phyloP scores from a whole-genome alignment of 2,113 vertebrate species.

The Sinocyclocheilus grahami region DNA sequence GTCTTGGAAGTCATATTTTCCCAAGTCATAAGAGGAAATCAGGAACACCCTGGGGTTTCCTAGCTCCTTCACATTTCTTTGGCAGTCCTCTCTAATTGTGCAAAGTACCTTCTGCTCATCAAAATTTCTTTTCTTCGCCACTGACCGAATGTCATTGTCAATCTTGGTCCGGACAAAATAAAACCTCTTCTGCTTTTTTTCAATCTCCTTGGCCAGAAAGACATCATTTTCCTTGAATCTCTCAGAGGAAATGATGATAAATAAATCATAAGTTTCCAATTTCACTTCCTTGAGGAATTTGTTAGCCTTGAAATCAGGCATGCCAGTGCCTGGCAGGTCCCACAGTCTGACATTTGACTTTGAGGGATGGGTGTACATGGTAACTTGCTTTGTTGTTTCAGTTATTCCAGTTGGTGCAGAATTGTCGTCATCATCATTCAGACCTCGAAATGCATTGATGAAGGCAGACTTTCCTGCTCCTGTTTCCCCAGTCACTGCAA shows the following conservation, averaged over 20 bases:
- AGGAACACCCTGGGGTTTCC: slow-evolving; percentile 49
- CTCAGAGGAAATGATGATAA: slow-evolving; percentile 57
- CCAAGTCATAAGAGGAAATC: slow-evolving; percentile 50
- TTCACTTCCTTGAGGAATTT: slow-evolving; percentile 54
- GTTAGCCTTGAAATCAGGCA: slow-evolving; percentile 44
- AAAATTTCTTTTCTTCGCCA: not conserved
- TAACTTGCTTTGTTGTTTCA: slow-evolving; percentile 46
- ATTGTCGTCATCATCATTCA: slow-evolving; percentile 49
- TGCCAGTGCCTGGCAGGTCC: slow-evolving; percentile 63
- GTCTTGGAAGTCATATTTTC: slow-evolving; percentile 55
- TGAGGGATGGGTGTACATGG: slow-evolving; percentile 53
- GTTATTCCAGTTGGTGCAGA: slow-evolving; percentile 53
- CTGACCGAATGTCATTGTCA: slow-evolving; percentile 57
- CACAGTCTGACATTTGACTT: slow-evolving; percentile 55
- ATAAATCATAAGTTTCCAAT: slow-evolving; percentile 60
- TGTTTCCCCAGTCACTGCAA: slow-evolving; percentile 60
- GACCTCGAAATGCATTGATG: slow-evolving; percentile 59
- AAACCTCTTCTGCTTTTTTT: slow-evolving; percentile 55
- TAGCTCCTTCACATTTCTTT: slow-evolving; percentile 39
- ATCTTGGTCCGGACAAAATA: slow-evolving; percentile 66
- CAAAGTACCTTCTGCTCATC: slow-evolving; percentile 24
- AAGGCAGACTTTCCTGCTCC: slow-evolving; percentile 62
- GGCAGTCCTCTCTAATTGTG: slow-evolving; percentile 52
- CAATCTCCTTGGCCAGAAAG: slow-evolving; percentile 51
- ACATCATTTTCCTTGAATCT: slow-evolving; percentile 58